Percentiles rank a stretch among this genome's conserved stretches.
Evolutionary conservation across 2,113 vertebrate genomes (phyloP).

Genomic region (Tenrec ecaudatus): DNA sequence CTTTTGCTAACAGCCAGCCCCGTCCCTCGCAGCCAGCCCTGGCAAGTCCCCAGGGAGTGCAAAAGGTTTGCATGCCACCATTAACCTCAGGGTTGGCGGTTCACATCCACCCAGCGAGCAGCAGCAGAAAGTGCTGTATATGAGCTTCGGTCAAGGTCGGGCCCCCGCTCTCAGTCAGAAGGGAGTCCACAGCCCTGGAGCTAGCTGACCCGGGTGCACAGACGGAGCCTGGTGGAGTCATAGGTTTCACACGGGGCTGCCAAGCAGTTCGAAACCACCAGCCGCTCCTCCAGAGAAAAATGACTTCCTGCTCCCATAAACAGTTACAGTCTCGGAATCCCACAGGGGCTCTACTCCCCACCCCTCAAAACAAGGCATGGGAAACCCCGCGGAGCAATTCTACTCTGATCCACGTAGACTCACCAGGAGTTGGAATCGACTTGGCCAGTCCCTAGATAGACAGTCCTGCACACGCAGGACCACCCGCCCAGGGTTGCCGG

Average conservation of each 20-base stretch:
- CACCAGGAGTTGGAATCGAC: background rate
- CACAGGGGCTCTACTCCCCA: too few species aligned
- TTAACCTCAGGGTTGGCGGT: background rate
- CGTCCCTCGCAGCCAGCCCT: too few species aligned
- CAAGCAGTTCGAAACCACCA: background rate
- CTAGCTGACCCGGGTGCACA: background rate
- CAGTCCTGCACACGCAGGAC: background rate
- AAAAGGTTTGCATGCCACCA: background rate
- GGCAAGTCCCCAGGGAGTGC: background rate
- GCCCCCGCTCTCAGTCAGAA: too few species aligned
- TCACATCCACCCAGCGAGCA: background rate
- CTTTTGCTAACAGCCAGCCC: background rate
- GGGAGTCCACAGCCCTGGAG: accelerated
- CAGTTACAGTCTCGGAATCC: too few species aligned
- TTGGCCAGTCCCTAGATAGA: background rate
- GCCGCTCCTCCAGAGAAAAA: background rate
- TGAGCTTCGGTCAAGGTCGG: background rate
- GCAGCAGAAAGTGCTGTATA: background rate
- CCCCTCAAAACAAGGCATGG: background rate
- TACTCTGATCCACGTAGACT: background rate
- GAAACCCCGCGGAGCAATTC: background rate
- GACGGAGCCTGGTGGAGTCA: background rate
- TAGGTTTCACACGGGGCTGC: background rate
- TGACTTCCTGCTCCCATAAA: background rate
- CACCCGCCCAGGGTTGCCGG: background rate